phyloP scores from a whole-genome alignment of 2,888 invertebrate species.

The Lasioglossum calceatum region DNA sequence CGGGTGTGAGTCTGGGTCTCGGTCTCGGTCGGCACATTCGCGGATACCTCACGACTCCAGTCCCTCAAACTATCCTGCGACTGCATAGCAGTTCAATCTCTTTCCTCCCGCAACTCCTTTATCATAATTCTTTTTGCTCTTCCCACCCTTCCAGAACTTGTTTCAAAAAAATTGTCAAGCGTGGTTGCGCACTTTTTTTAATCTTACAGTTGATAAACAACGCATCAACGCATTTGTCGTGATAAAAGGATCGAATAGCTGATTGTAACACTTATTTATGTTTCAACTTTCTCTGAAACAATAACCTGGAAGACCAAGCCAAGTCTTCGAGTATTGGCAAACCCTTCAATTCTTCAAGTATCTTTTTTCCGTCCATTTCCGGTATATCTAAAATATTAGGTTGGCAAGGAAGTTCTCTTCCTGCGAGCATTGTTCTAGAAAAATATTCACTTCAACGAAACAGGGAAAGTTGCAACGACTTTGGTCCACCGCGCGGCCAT shows the following conservation, averaged over 20 bases:
- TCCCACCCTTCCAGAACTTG: not conserved
- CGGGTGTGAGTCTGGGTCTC: slow-evolving; percentile 24
- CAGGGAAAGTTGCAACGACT: not conserved
- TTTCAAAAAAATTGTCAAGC: not conserved
- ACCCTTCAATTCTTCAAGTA: not conserved
- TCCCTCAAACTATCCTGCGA: not conserved
- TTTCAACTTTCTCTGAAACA: not conserved
- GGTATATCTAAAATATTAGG: not conserved
- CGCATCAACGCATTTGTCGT: no score
- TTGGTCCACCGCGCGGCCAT: not conserved
- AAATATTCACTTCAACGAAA: not conserved
- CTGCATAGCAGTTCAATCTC: not conserved
- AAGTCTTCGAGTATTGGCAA: not conserved
- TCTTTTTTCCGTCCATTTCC: not conserved
- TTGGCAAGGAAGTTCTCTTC: not conserved
- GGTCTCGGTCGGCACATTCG: not conserved
- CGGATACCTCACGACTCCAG: not conserved
- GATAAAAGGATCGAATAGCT: not conserved
- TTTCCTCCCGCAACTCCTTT: not conserved
- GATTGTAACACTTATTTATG: not conserved
- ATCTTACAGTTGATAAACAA: not conserved
- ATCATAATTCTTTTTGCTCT: not conserved
- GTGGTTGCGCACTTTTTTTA: not conserved
- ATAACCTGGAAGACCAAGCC: not conserved
- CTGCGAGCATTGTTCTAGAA: not conserved